These are phyloP conservation scores for Metallyticus violacea DNA, from an alignment of 2,888 invertebrate genomes.

Conservation along the genomic window DNA sequence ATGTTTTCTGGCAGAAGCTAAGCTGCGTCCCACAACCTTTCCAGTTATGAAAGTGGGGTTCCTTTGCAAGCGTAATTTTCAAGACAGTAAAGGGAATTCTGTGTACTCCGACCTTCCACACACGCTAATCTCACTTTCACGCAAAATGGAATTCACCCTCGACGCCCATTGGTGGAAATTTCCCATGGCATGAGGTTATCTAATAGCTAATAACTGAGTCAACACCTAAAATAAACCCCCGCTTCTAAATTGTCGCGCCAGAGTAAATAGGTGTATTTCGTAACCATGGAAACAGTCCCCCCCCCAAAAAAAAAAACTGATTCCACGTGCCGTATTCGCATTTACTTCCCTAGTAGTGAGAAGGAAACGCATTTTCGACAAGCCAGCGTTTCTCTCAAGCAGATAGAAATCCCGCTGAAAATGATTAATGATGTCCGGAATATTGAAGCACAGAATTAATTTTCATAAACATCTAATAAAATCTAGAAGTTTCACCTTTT, in stretches of 20 bases:
- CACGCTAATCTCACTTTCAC: neutral
- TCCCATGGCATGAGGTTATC: neutral
- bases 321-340: neutral
- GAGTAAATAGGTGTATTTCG: neutral
- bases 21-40: neutral
- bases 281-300: neutral
- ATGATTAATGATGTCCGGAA: too few species aligned
- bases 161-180: neutral
- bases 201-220: neutral
- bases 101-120: neutral
- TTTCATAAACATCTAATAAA: too few species aligned
- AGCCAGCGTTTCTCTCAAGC: too few species aligned
- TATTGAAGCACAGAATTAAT: too few species aligned
- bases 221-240: neutral
- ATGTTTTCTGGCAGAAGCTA: too few species aligned
- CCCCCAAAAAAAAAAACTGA: neutral
- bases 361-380: too few species aligned
- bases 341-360: neutral
- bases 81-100: neutral
- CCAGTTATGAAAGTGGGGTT: too few species aligned
- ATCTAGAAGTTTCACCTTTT: too few species aligned
- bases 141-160: neutral
- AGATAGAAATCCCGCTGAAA: too few species aligned
- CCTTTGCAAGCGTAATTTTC: neutral
- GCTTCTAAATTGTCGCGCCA: neutral